A percentile compares a stretch with the other conserved stretches of the same genome.
phyloP scores from a whole-genome alignment of 2,888 invertebrate genomes.

The Campoplex nolae region DNA sequence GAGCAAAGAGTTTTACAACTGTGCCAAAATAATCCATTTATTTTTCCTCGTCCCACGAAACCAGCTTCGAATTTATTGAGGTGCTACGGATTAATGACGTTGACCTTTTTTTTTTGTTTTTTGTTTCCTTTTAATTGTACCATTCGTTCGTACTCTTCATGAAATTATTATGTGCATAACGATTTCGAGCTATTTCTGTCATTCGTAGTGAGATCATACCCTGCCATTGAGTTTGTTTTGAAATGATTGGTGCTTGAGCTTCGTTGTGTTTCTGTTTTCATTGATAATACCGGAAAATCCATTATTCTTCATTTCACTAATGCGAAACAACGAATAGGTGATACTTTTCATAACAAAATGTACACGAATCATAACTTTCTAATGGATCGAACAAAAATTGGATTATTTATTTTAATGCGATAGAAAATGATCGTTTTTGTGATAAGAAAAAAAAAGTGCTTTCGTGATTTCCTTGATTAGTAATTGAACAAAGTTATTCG shows the following conservation, averaged over 20 bases:
- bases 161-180: background rate
- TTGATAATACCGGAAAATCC: background rate
- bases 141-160: background rate
- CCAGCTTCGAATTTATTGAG: background rate
- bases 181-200: background rate
- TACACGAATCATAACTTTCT: background rate
- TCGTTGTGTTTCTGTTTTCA: background rate
- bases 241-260: background rate
- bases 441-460: background rate
- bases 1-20: background rate
- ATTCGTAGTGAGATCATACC: background rate
- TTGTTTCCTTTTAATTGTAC: background rate
- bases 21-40: slow-evolving; percentile 28
- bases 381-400: too few relatives aligned
- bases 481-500: background rate
- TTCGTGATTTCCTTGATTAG: background rate
- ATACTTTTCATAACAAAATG: background rate
- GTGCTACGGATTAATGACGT: slow-evolving; percentile 5
- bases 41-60: slow-evolving; percentile 10
- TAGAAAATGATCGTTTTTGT: too few relatives aligned
- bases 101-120: background rate
- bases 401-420: background rate
- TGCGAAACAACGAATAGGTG: background rate
- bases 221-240: background rate
- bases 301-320: background rate